phyloP scores from a whole-genome alignment of 1,140 invertebrate species.

The Ectropis grisescens region DNA sequence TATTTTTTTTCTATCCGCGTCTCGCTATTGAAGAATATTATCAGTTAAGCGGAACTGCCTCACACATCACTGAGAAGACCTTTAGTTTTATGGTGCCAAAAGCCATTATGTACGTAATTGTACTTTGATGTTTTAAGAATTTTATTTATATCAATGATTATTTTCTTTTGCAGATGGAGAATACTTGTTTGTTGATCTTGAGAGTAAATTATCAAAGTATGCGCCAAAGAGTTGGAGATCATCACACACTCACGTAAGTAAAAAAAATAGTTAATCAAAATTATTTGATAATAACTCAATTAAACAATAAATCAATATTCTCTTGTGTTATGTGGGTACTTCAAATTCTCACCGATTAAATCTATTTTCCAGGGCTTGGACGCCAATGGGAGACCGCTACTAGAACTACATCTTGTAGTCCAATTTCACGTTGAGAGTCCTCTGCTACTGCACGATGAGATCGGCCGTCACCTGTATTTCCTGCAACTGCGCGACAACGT shows the following conservation, averaged over 20 bases:
- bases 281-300: no score
- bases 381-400: conserved; percentile 87
- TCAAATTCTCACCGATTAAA: no score
- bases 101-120: no score
- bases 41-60: no score
- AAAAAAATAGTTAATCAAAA: not conserved
- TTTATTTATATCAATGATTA: no score
- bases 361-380: conserved; percentile 90
- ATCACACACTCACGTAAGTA: conserved; percentile 90
- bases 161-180: conserved; percentile 95
- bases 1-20: no score
- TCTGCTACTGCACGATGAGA: conserved; percentile 88
- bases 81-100: no score
- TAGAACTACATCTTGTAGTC: conserved; percentile 92
- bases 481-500: conserved; percentile 94
- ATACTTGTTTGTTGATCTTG: conserved; percentile 93
- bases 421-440: conserved; percentile 95
- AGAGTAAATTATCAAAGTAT: conserved; percentile 95
- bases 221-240: conserved; percentile 96
- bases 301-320: no score
- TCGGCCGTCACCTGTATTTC: conserved; percentile 93
- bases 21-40: no score
- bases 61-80: no score
- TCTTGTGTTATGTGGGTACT: no score
- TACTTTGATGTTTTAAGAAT: no score